A percentile compares a stretch with the other conserved stretches of the same genome.
Conservation (phyloP, 2,113 vertebrate species). For the Heterotilapia buettikoferi region DNA sequence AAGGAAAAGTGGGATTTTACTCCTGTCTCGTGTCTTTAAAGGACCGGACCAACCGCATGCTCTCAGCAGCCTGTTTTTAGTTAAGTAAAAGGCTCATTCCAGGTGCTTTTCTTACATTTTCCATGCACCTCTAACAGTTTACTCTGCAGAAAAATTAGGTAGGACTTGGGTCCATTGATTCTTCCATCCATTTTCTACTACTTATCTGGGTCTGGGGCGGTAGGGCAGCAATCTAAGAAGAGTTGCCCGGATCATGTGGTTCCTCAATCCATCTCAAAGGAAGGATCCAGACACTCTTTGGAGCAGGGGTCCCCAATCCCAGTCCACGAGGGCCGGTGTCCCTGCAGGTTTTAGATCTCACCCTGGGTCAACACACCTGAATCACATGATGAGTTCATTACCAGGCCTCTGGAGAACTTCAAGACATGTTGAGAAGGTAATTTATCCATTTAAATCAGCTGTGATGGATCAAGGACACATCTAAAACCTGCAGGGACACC, state of each 20-base stretch:
- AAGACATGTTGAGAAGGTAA: too few relatives aligned
- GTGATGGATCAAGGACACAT: too few relatives aligned
- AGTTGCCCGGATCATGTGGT: background rate
- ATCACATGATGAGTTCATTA: too few relatives aligned
- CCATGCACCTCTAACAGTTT: background rate
- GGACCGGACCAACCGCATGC: background rate
- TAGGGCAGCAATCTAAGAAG: rapidly evolving
- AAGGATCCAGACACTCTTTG: background rate
- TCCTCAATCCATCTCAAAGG: background rate
- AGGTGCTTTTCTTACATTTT: background rate
- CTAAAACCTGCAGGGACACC: too few relatives aligned
- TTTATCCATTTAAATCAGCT: too few relatives aligned
- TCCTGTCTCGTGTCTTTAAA: background rate
- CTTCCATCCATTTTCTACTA: background rate
- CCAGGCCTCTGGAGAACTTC: too few relatives aligned
- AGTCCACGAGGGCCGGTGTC: too few relatives aligned
- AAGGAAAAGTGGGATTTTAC: background rate
- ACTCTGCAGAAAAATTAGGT: background rate
- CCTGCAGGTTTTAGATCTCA: too few relatives aligned
- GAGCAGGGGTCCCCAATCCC: too few relatives aligned
- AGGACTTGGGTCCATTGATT: background rate
- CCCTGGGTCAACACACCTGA: too few relatives aligned
- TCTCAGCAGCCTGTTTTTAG: background rate
- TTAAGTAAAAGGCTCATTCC: background rate
- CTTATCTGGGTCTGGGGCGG: background rate